Evolutionary conservation across 2,113 vertebrate species (phyloP).

Genomic region (Glaucidium brasilianum): DNA sequence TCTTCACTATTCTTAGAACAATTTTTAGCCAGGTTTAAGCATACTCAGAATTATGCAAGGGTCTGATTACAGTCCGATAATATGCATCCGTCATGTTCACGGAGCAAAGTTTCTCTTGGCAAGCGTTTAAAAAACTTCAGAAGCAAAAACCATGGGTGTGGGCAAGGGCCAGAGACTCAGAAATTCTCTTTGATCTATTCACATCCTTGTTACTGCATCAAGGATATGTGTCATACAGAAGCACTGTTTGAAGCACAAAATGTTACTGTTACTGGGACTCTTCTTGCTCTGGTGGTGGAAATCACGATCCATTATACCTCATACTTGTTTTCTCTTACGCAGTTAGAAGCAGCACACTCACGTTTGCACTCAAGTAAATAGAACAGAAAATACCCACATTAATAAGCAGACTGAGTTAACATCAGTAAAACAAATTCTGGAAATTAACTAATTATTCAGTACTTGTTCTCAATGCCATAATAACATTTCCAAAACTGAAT

Average conservation of each 20-base stretch:
- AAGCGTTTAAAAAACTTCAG: not conserved
- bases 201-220: not conserved
- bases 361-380: not conserved
- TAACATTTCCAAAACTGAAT: not conserved
- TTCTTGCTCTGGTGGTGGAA: not conserved
- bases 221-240: not conserved
- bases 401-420: not conserved
- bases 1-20: not conserved
- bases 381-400: not conserved
- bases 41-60: not conserved
- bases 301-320: not conserved
- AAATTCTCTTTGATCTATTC: not conserved
- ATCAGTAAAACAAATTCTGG: not conserved
- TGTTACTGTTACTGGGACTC: not conserved
- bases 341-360: not conserved
- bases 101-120: not conserved
- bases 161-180: not conserved
- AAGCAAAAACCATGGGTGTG: not conserved
- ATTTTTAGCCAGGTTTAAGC: not conserved
- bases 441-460: not conserved
- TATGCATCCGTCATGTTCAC: not conserved
- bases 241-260: not conserved
- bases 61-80: not conserved
- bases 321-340: fast-evolving
- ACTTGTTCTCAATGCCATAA: not conserved